Evolutionary conservation across 1,140 invertebrate genomes (phyloP).

Genomic region (Bombus pyrosoma): DNA sequence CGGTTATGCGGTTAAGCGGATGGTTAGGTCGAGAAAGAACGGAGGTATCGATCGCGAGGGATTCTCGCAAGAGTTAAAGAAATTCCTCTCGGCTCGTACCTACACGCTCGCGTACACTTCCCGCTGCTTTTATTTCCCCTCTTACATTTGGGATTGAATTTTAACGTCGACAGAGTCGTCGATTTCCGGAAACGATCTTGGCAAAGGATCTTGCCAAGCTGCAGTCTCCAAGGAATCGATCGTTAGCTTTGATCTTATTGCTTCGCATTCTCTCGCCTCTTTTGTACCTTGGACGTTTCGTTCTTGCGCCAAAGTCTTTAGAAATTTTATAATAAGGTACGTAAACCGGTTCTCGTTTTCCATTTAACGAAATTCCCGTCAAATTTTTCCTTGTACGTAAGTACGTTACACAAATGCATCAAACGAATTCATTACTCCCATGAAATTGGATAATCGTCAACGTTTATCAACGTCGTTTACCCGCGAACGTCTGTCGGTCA

Average conservation of each 20-base stretch:
- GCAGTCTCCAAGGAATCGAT: conserved; percentile 65
- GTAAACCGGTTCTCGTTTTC: neutral
- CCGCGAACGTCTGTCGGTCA: too few relatives aligned
- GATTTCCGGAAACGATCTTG: conserved; percentile 63
- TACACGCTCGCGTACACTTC: conserved; percentile 15
- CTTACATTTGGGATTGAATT: conserved; percentile 47
- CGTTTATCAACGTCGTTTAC: neutral
- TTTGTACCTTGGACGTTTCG: conserved; percentile 25
- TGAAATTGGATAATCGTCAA: neutral
- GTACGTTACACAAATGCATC: too few relatives aligned
- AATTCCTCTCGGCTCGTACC: conserved; percentile 10
- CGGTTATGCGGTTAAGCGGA: neutral
- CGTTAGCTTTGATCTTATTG: conserved; percentile 60
- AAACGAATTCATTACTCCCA: neutral
- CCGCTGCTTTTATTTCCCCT: conserved; percentile 23
- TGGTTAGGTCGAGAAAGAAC: neutral
- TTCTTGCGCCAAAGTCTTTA: neutral
- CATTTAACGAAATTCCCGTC: neutral
- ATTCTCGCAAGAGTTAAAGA: conserved; percentile 9
- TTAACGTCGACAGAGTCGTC: conserved; percentile 55
- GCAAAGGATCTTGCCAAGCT: conserved; percentile 63
- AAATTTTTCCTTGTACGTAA: too few relatives aligned
- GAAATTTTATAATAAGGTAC: conserved; percentile 19
- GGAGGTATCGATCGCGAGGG: conserved; percentile 14
- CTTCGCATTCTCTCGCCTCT: conserved; percentile 7